Conservation (phyloP, 2,797 vertebrate species). For the Alcedo quadribrachys region DNA sequence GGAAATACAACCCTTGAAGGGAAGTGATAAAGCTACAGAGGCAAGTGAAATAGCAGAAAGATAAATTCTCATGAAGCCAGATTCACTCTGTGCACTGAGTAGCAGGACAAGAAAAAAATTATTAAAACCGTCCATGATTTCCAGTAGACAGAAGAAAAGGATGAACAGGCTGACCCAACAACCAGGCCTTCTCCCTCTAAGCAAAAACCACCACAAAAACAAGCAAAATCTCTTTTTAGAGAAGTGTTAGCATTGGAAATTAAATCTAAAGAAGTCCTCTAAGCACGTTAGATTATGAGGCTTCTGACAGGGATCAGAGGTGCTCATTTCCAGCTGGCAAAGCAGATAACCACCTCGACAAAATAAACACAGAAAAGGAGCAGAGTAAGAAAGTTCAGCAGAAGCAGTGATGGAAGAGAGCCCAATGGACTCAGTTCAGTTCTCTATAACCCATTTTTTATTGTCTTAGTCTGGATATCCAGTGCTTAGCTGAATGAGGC, state of each 20-base stretch:
- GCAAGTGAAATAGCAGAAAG: constrained; percentile 39
- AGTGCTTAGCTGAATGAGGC: neutral
- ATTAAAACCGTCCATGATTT: too few relatives aligned
- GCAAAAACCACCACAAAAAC: neutral
- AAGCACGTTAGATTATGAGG: neutral
- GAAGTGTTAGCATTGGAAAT: neutral
- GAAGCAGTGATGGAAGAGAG: neutral
- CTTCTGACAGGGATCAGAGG: neutral
- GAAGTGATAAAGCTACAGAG: constrained; percentile 43
- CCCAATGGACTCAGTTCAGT: neutral
- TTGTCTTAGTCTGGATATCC: neutral
- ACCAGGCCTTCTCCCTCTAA: neutral
- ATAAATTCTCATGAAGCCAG: constrained; percentile 49
- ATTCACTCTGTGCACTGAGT: constrained; percentile 16
- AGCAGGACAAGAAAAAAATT: neutral
- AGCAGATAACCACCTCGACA: neutral
- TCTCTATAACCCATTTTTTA: neutral
- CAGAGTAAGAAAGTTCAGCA: neutral
- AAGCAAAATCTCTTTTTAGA: neutral
- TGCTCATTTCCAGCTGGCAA: neutral
- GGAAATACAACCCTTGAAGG: constrained; percentile 54
- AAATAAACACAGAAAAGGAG: neutral
- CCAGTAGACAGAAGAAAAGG: too few relatives aligned
- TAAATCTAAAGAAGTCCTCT: neutral
- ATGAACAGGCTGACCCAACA: neutral